Conservation (phyloP, 1,140 invertebrate genomes). For the Achatina immaculata region DNA sequence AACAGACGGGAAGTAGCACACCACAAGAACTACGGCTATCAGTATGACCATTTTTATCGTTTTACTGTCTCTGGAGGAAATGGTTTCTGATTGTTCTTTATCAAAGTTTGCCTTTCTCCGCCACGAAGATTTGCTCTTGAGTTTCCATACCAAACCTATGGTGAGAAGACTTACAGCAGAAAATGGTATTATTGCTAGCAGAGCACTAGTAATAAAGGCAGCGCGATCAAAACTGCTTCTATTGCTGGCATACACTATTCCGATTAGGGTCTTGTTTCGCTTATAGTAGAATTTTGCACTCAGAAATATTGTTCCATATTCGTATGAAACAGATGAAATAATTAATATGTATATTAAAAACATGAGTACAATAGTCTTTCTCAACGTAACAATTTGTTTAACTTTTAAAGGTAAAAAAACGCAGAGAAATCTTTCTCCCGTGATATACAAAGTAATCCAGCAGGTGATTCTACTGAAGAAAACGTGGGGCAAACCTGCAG, state of each 20-base stretch:
- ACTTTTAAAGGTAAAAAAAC: slow-evolving; percentile 15
- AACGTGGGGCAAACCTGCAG: neutral
- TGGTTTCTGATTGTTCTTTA: neutral
- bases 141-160: neutral
- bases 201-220: neutral
- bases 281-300: neutral
- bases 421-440: slow-evolving; percentile 15
- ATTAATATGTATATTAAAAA: neutral
- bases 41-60: neutral
- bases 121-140: neutral
- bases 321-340: neutral
- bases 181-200: neutral
- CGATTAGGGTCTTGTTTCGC: neutral
- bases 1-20: neutral
- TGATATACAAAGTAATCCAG: slow-evolving; percentile 18
- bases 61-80: neutral
- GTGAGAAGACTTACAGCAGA: neutral
- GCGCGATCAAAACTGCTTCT: neutral
- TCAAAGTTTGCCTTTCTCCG: neutral
- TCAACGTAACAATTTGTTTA: neutral
- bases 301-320: neutral
- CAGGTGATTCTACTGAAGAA: neutral
- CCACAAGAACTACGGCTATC: neutral
- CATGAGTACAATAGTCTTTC: neutral
- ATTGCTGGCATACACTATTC: neutral